A percentile compares a stretch with the other conserved stretches of the same genome.
phyloP scores from a whole-genome alignment of 2,888 invertebrate genomes.

The Agrypnus murinus region DNA sequence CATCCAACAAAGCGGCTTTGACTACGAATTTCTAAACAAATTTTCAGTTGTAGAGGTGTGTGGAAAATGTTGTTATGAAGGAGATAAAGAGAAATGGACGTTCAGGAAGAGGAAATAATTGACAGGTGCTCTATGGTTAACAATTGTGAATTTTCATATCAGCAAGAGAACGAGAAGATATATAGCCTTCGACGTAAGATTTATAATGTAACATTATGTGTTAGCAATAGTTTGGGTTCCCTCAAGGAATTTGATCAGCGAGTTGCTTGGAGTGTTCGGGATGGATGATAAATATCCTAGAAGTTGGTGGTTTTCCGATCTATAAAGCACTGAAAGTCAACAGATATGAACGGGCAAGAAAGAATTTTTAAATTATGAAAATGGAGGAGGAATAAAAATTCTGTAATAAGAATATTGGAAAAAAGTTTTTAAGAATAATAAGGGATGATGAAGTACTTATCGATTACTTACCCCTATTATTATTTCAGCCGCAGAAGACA shows the following conservation, averaged over 20 bases:
- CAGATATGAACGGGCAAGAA: neutral
- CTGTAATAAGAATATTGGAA: too few species aligned
- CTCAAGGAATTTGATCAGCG: conserved; percentile 37
- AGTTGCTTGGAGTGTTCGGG: conserved; percentile 30
- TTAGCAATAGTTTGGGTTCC: conserved; percentile 35
- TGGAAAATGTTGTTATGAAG: neutral
- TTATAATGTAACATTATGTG: conserved; percentile 40
- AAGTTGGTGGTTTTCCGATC: conserved; percentile 12
- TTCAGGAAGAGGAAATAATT: conserved; percentile 11
- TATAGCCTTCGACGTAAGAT: conserved; percentile 27
- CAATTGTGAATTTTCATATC: conserved; percentile 31
- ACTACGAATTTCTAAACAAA: conserved; percentile 10
- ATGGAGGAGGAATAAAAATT: too few species aligned
- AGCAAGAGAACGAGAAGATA: conserved; percentile 18
- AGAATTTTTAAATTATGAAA: too few species aligned
- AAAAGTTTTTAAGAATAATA: too few species aligned
- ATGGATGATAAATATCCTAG: conserved; percentile 34
- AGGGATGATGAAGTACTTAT: too few species aligned
- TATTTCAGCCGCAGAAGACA: too few species aligned
- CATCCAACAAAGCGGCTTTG: conserved; percentile 8
- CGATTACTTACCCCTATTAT: too few species aligned
- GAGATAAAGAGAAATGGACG: neutral
- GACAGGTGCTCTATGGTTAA: conserved; percentile 15
- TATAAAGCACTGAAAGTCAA: neutral
- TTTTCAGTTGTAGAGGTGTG: neutral